Evolutionary conservation across 2,888 invertebrate genomes (phyloP), one percentile per base, ranked within the genome.

Genomic region (Aricia artaxerxes): DNA sequence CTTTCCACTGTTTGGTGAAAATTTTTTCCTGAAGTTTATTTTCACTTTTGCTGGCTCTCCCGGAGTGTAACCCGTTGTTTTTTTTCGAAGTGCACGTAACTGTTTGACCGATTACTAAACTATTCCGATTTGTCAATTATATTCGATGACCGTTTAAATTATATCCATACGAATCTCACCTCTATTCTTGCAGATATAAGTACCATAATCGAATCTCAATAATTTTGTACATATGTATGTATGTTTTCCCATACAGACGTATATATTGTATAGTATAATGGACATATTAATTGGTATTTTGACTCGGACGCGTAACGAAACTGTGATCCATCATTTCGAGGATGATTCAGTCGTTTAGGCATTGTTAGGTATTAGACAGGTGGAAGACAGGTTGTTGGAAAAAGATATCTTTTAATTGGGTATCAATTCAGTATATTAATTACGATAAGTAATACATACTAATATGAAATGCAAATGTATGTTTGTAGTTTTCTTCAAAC

Each of bases 201-300:
- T 11, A 49, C 11, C 24, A 11, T 75, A 24, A 9, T 49, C 24
- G 49, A 0, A 49, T n/a, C 24, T 5, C 3, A 31, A 75, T 1
- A 4, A 9, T 44, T 73, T 73, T 73, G 73, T 73, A 7, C 11
- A 49, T 75, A 31, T 75, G 75, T 38, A 38, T 73, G n/a, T 44
- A n/a, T n/a, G 40, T n/a, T 73, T n/a, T 44, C 38, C 2, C n/a
- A 73, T 44, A 11, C 49, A 24, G 38, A 4, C 69, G 11, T 38
- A 69, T 69, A 69, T 38, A 38, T 69, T 69, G 69, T 40, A 73
- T 40, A 73, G 38, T 73, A 78, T 73, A 75, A 79, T 60, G 44
- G 61, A 38, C 82, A 81, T 86, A 89, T 88, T 90, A 91, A 92
- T 91, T 90, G 90, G 88, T 90, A 89, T 90, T 89, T 88, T 90